phyloP scores from a whole-genome alignment of 2,888 invertebrate species.

The Agrochola macilenta region DNA sequence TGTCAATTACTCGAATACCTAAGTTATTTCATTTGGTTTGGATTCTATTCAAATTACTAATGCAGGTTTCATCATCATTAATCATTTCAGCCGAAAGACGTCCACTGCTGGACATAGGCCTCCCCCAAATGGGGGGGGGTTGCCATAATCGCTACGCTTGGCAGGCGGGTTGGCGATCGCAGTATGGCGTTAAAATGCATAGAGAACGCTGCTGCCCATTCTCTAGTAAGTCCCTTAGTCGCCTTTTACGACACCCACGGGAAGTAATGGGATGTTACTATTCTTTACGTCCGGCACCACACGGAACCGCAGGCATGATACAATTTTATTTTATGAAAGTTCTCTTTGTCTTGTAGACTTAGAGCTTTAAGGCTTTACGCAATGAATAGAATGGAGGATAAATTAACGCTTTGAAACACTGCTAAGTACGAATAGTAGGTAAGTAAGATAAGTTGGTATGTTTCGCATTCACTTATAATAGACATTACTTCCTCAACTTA shows the following conservation, averaged over 20 bases:
- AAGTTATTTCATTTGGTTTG: neutral
- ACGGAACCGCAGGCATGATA: neutral
- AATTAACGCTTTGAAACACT: constrained; percentile 1
- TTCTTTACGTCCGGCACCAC: no score
- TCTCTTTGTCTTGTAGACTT: neutral
- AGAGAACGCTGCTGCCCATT: no score
- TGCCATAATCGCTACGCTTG: no score
- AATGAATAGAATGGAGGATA: neutral
- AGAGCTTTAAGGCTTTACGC: neutral
- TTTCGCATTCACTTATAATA: constrained; percentile 20
- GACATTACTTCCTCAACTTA: constrained; percentile 34
- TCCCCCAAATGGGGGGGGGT: no score
- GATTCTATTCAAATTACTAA: neutral
- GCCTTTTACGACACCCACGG: no score
- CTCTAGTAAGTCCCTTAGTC: no score
- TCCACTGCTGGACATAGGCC: no score
- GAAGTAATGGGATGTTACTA: no score
- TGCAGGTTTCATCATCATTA: no score
- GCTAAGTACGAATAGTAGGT: neutral
- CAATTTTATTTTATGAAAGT: neutral
- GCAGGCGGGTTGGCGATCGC: no score
- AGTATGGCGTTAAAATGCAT: no score
- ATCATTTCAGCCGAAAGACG: no score
- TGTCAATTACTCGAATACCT: neutral
- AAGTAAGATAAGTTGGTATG: constrained; percentile 1